Evolutionary conservation across 2,113 vertebrate genomes (phyloP), one percentile per base, ranked within the genome.

Genomic region (Ranitomeya variabilis): DNA sequence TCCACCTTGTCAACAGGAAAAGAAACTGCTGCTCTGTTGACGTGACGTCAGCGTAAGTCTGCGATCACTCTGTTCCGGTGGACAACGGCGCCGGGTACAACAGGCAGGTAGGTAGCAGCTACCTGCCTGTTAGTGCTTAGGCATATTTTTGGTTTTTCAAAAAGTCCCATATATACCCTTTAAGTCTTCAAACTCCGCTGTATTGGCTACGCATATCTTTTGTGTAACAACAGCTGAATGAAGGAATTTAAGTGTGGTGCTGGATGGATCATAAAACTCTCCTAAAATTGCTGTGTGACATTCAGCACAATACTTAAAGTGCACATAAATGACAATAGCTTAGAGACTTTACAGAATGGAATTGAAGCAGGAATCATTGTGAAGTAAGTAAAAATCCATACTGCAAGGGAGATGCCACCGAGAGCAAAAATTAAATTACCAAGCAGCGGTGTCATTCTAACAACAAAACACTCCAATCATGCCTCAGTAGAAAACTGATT

Each of bases 391-490:
- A 55, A 81, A 69, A 69, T 54, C 12, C 45, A 84, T 69, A 71
- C 51, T 54, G 62, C n/a, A 15, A 69, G 45, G 67, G 31, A 64
- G 31, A 66, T 83, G 64, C 37, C 31, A 84, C 23, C 19, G 15
- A 64, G 64, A 69, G 37, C 60, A 26, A 84, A 69, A 69, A 69
- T 84, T 21, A 71, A 45, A 84, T 54, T 54, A 84, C 82, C 2
- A 21, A 67, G 81, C 37, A 51, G 64, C 45, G 23, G 55, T 31
- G 78, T 80, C 64, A 2, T 69, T 26, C 37, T 73, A 57, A 85
- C 67, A 55, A 71, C 66, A 73, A 85, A 84, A 71, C 37, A 57
- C 83, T 85, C 66, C n/a, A 85, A 55, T 71, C 83, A 73, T 10
- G 14, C 14, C 66, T 85, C 66, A 73, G 83, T 55, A 55, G 52